Base-by-base conservation (phyloP, 2,797 vertebrate genomes). In the Tapera naevia region DNA sequence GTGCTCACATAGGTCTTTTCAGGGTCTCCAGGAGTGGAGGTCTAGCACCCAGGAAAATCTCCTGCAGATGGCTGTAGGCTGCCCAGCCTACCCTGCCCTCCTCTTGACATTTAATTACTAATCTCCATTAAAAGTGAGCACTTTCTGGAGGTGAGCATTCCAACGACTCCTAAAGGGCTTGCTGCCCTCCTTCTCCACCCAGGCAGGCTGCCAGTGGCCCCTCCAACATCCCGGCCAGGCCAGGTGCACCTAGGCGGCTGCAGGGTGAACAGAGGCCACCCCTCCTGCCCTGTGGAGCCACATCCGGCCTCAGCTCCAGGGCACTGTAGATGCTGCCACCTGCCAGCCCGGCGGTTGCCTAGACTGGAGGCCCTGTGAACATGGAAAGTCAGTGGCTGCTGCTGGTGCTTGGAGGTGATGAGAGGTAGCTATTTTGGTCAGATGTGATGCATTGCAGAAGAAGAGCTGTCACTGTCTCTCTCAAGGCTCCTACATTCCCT, bases 191-290 rank as follows among this genome's bases (percentile, higher is more conserved):
- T 39, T 24, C 35, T 41, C 58, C 1, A 1, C 39, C 39, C 30
- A 23, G n/a, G 72, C 35, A n/a, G 27, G 19, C 50, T 57, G 50
- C 0, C 3, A 19, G 16, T 25, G 23, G 23, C 32, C 48, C 37
- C 41, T 37, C 24, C 22, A 13, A 48, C 7, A 27, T 4, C 43
- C 57, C 4, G 2, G 24, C n/a, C 25, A 5, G 9, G 19, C 23
- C 0, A 0, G 21, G 33, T 11, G 16, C 3, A 37, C 5, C 8
- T 5, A 8, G 8, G 15, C 0, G 2, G 23, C 51, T 62, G 50
- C 43, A 37, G 62, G 32, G 33, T 24, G 16, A 9, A 41, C 25
- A 75, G 41, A 28, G 35, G 35, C 15, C 0, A 2, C 33, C 39
- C 24, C 27, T 14, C 35, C 3, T 11, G 13, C 35, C 51, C 32